phyloP scores from a whole-genome alignment of 2,113 vertebrate genomes.

The Dolichotis patagonum region DNA sequence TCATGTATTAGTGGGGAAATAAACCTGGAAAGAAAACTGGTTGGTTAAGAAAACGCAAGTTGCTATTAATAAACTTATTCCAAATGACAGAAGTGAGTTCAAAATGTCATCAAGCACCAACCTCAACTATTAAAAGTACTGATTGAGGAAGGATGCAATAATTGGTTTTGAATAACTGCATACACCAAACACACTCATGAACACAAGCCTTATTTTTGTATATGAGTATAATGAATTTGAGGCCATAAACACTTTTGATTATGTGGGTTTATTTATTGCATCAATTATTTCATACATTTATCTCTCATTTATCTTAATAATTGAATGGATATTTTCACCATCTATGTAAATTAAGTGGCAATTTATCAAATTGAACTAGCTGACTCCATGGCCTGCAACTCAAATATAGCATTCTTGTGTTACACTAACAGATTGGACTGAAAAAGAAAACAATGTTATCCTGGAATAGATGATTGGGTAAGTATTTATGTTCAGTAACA shows the following conservation, averaged over 20 bases:
- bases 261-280: background rate
- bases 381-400: background rate
- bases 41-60: background rate
- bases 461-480: background rate
- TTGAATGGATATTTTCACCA: conserved; percentile 5
- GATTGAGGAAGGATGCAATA: background rate
- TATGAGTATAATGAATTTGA: background rate
- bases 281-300: background rate
- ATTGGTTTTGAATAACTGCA: background rate
- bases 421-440: background rate
- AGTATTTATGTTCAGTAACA: background rate
- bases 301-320: conserved; percentile 51
- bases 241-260: background rate
- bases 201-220: background rate
- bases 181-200: background rate
- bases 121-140: background rate
- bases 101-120: background rate
- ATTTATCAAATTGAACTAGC: background rate
- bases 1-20: background rate
- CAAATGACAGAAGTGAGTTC: background rate
- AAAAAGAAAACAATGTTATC: background rate
- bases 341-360: background rate
- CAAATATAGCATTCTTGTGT: background rate
- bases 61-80: background rate
- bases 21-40: background rate